Evolutionary conservation across 2,888 invertebrate genomes (phyloP).

Genomic region (Drosophila melanosoma): DNA sequence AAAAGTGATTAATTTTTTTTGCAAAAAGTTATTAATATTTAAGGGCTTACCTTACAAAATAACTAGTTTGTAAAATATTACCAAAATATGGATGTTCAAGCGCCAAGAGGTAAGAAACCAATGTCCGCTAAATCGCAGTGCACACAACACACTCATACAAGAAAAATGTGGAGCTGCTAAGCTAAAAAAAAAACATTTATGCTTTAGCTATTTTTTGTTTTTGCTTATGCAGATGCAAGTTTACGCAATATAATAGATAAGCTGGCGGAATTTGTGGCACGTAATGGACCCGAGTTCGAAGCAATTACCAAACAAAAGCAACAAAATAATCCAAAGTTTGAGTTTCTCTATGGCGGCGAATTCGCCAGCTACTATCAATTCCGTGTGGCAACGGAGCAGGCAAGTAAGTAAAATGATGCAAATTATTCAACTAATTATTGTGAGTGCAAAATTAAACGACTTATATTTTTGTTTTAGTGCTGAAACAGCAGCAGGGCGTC

Average conservation of each 20-base stretch:
- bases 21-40: conserved; percentile 42
- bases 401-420: conserved; percentile 87
- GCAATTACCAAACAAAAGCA: conserved; percentile 99
- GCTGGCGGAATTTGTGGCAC: conserved; percentile 98
- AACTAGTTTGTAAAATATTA: conserved; percentile 38
- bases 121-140: conserved; percentile 16
- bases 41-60: conserved; percentile 42
- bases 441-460: background rate
- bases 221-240: conserved; percentile 90
- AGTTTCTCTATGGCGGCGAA: conserved; percentile 98
- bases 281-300: conserved; percentile 99
- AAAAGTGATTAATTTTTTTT: conserved; percentile 45
- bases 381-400: conserved; percentile 97
- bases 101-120: conserved; percentile 59
- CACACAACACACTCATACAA: conserved; percentile 19
- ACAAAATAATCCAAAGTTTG: conserved; percentile 98
- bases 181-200: conserved; percentile 10
- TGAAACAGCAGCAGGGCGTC: conserved; percentile 90
- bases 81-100: conserved; percentile 66
- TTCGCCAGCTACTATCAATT: conserved; percentile 98
- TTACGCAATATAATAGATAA: conserved; percentile 99
- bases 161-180: conserved; percentile 4
- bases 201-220: conserved; percentile 8
- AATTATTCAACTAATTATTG: background rate
- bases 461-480: conserved; percentile 86